Evolutionary conservation across 2,888 invertebrate genomes (phyloP).

Genomic region (Ditula angustiorana): DNA sequence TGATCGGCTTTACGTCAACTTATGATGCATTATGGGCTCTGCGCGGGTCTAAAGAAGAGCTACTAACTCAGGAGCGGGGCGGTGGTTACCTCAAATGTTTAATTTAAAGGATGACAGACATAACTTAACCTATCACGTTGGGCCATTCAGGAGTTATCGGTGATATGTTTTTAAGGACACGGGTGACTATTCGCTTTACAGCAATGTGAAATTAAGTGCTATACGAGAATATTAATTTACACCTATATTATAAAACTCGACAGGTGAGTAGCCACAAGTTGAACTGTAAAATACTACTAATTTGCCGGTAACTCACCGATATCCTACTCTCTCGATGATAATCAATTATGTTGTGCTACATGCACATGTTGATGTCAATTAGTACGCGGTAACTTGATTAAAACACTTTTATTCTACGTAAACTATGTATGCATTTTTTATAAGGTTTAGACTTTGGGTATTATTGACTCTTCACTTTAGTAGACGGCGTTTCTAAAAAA

Average conservation of each 20-base stretch:
- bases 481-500: conserved; percentile 1
- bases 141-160: conserved; percentile 11
- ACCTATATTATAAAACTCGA: too few species aligned
- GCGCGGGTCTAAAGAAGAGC: conserved; percentile 47
- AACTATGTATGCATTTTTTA: background rate
- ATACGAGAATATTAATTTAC: too few species aligned
- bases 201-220: too few species aligned
- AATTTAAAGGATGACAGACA: conserved; percentile 24
- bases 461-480: conserved; percentile 18
- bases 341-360: background rate
- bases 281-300: conserved; percentile 53
- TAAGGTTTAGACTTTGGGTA: background rate
- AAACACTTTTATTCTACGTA: background rate
- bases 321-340: conserved; percentile 78
- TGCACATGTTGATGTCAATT: background rate
- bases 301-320: conserved; percentile 59
- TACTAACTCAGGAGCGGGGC: background rate
- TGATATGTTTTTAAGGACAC: conserved; percentile 25
- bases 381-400: too few species aligned
- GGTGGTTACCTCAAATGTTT: conserved; percentile 18
- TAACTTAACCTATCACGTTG: conserved; percentile 13
- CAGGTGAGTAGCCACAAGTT: too few species aligned
- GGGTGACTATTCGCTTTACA: conserved; percentile 3
- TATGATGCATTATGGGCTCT: conserved; percentile 65
- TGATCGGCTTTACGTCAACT: conserved; percentile 80